A percentile compares a stretch with the other conserved stretches of the same genome.
Conservation (phyloP, 2,888 invertebrate species). For the Euphydryas editha region DNA sequence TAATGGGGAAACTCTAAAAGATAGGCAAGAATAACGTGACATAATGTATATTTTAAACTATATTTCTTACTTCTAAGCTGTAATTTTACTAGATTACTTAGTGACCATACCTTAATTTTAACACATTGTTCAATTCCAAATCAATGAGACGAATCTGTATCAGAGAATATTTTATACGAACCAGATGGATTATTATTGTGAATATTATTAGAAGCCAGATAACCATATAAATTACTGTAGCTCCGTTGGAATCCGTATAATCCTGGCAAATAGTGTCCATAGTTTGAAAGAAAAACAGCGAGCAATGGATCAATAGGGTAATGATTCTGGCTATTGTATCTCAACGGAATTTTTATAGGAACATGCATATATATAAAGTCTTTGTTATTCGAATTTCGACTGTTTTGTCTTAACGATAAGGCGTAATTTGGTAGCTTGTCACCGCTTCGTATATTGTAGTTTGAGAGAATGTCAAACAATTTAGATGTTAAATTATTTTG, state of each 20-base stretch:
- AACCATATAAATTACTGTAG: slow-evolving; percentile 83
- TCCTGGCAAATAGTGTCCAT: slow-evolving; percentile 83
- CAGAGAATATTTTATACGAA: slow-evolving; percentile 81
- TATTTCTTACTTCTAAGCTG: too few species aligned
- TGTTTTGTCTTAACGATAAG: slow-evolving; percentile 53
- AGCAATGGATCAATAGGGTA: slow-evolving; percentile 83
- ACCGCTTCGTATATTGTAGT: slow-evolving; percentile 62
- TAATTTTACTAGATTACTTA: too few species aligned
- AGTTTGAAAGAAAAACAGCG: slow-evolving; percentile 85
- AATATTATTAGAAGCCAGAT: slow-evolving; percentile 85
- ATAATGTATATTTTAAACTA: too few species aligned
- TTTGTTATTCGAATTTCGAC: slow-evolving; percentile 40
- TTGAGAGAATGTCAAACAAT: slow-evolving; percentile 55
- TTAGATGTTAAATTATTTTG: slow-evolving; percentile 40
- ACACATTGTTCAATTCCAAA: slow-evolving; percentile 13
- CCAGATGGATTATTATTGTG: slow-evolving; percentile 87
- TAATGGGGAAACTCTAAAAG: too few species aligned
- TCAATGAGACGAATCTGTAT: slow-evolving; percentile 62
- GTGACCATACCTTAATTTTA: too few species aligned
- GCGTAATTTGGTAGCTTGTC: slow-evolving; percentile 65
- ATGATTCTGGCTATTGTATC: slow-evolving; percentile 83
- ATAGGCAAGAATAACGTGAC: too few species aligned
- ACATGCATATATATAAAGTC: slow-evolving; percentile 43
- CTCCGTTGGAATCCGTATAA: slow-evolving; percentile 61
- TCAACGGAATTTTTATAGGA: slow-evolving; percentile 48